Base-by-base conservation (phyloP, 2,888 invertebrate genomes). In the Lepetodrilus schrolli region DNA sequence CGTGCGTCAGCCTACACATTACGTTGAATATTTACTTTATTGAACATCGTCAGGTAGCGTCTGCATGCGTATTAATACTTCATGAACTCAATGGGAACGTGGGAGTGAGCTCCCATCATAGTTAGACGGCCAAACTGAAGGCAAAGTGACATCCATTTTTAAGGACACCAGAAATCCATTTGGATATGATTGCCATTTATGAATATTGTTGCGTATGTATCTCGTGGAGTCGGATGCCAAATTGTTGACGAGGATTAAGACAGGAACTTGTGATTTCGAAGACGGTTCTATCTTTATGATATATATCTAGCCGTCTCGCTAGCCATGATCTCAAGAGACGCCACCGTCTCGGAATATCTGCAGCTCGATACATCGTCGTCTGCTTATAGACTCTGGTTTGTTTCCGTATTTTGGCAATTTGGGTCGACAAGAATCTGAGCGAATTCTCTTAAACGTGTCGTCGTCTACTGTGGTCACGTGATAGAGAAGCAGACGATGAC, bases 21-120 rank as follows among this genome's bases (percentile, higher is more conserved):
- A 17, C 30, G 26, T 58, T 26, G 58, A 23, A 58, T 58, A 58
- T 58, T 58, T 58, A 58, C 58, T 58, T 58, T 58, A 58, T 34
- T 58, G 58, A 58, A 58, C 34, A 58, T 58, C 17, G 17, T 21
- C 17, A 30, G n/a, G 34, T 23, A 30, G 13, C 8, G 34, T 34
- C 30, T 58, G 58, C 17, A 58, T n/a, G n/a, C n/a, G 58, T 34
- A 58, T 58, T 34, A 58, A 58, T 58, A 58, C 30, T 58, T 58
- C 30, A 58, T 34, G 58, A 58, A 58, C 13, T 30, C 34, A 58
- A 8, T 26, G 34, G 30, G 43, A 43, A 17, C 13, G 43, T 17
- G 13, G 43, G 43, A 13, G 17, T 17, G 43, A 43, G 43, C 1
- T n/a, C n/a, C n/a, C n/a, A 13, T 13, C 43, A 7, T 1, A 10